Evolutionary conservation across 1,140 invertebrate genomes (phyloP).

Genomic region (Hycleus phaleratus): DNA sequence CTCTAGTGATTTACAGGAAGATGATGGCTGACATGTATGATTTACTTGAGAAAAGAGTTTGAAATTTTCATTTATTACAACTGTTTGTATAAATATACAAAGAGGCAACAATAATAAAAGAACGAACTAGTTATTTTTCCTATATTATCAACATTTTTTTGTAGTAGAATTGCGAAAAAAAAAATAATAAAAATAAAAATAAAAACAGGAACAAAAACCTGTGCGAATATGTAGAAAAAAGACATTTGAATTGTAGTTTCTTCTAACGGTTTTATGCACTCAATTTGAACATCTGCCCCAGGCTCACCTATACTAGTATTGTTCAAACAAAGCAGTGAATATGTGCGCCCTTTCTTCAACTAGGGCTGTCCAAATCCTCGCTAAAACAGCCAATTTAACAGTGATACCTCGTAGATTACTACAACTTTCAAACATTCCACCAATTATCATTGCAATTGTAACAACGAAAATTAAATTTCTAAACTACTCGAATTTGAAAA

Average conservation of each 20-base stretch:
- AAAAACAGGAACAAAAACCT: not conserved
- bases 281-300: constrained; percentile 25
- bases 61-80: no score
- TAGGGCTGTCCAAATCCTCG: constrained; percentile 14
- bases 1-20: constrained; percentile 1
- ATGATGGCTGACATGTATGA: no score
- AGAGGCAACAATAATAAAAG: no score
- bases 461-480: no score
- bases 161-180: not conserved
- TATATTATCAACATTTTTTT: not conserved
- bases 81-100: no score
- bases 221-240: constrained; percentile 3
- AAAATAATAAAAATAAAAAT: constrained; percentile 1
- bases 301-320: constrained; percentile 21
- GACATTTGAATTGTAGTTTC: constrained; percentile 5
- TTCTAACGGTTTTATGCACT: constrained; percentile 27
- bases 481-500: no score
- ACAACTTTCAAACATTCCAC: not conserved
- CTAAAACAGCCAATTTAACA: not conserved
- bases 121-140: no score
- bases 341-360: constrained; percentile 15
- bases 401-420: no score
- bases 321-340: constrained; percentile 16
- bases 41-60: no score
- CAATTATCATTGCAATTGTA: not conserved